phyloP scores from a whole-genome alignment of 2,113 vertebrate species.

The Madoqua kirkii region DNA sequence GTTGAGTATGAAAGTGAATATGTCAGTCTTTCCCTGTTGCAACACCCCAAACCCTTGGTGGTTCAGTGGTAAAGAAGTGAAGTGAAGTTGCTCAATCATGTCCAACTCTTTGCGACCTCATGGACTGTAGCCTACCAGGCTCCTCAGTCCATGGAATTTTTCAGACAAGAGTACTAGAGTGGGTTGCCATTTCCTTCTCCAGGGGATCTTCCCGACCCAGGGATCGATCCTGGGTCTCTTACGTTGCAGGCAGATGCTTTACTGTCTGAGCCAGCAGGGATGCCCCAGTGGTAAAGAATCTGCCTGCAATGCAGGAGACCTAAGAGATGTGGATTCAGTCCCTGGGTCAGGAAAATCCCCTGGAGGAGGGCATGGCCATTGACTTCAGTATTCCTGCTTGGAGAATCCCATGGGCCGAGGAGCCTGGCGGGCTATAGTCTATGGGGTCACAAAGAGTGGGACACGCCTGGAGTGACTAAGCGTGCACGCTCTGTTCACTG shows the following conservation, averaged over 20 bases:
- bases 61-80: neutral
- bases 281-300: neutral
- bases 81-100: neutral
- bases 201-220: neutral
- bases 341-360: neutral
- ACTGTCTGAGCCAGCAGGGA: neutral
- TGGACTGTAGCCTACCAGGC: neutral
- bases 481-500: neutral
- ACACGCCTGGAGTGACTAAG: neutral
- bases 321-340: neutral
- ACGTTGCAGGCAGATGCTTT: neutral
- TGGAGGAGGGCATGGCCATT: neutral
- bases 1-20: neutral
- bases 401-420: neutral
- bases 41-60: neutral
- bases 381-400: neutral
- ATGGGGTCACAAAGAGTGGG: neutral
- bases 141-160: neutral
- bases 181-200: neutral
- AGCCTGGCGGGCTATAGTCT: neutral
- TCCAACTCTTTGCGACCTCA: neutral
- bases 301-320: neutral
- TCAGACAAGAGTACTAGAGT: neutral
- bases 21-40: neutral
- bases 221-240: neutral